Evolutionary conservation across 2,888 invertebrate species (phyloP).

Genomic region (Nomada flava): DNA sequence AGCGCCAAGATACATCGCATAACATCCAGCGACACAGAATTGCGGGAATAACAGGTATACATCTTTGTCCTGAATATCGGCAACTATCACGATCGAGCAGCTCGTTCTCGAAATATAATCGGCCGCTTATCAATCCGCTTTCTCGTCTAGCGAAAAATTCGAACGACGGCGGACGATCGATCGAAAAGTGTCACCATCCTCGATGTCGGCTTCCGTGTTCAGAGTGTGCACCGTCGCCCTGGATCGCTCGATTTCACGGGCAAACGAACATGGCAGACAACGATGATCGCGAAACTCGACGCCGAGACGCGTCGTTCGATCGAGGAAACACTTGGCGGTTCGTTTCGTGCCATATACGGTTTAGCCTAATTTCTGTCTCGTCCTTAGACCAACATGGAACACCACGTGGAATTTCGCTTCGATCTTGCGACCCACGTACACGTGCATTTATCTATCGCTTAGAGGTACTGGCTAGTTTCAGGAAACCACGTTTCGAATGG

Average conservation of each 20-base stretch:
- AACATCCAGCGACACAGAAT: no score
- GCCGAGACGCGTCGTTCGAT: neutral
- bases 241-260: constrained; percentile 26
- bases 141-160: constrained; percentile 27
- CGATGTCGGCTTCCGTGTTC: constrained; percentile 4
- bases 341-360: constrained; percentile 69
- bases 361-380: constrained; percentile 72
- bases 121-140: constrained; percentile 26
- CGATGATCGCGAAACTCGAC: neutral
- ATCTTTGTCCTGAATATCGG: constrained; percentile 21
- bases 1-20: no score
- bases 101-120: constrained; percentile 20
- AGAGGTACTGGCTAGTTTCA: neutral
- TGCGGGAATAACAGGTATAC: no score
- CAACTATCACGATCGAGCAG: constrained; percentile 20
- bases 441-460: neutral
- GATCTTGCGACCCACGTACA: neutral
- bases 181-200: constrained; percentile 12
- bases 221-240: neutral
- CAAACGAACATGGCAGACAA: constrained; percentile 2
- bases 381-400: constrained; percentile 54
- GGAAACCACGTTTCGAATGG: neutral
- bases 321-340: constrained; percentile 60
- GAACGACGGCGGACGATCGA: neutral
- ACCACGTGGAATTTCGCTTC: constrained; percentile 60